Percentiles rank a stretch among this genome's conserved stretches.
These are phyloP conservation scores for Beroe ovata DNA, from an alignment of 37 sponge, comb jelly and placozoan genomes.

Conservation along the genomic window DNA sequence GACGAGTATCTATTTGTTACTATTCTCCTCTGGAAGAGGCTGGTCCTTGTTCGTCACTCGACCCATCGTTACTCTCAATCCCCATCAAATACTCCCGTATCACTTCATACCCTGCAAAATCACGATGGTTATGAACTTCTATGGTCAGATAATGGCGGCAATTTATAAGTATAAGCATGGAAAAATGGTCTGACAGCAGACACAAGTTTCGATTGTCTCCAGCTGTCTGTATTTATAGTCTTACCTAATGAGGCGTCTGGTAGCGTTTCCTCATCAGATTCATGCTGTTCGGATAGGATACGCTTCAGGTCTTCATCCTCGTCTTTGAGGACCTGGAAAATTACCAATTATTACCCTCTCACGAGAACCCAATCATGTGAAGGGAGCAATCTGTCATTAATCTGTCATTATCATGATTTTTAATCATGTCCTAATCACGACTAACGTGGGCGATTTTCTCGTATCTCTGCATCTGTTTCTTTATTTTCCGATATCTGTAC, in stretches of 20 bases:
- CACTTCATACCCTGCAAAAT: conserved; percentile 6
- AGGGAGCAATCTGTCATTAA: too few relatives aligned
- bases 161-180: too few relatives aligned
- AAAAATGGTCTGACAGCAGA: too few relatives aligned
- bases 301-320: background rate
- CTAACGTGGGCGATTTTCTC: background rate
- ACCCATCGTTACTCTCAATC: background rate
- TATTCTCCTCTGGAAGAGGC: background rate
- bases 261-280: background rate
- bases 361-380: too few relatives aligned
- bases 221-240: too few relatives aligned
- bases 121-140: too few relatives aligned
- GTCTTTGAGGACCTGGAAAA: background rate
- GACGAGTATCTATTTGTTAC: too few relatives aligned
- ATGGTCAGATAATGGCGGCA: too few relatives aligned
- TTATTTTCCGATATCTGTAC: conserved; percentile 9
- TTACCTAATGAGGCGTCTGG: background rate
- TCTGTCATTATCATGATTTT: too few relatives aligned
- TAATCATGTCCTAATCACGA: too few relatives aligned
- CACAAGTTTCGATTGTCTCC: too few relatives aligned
- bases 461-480: background rate
- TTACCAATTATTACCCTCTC: too few relatives aligned
- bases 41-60: background rate
- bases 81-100: background rate
- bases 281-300: background rate